Base-by-base conservation (phyloP, 2,113 vertebrate genomes). In the Serinus canaria region DNA sequence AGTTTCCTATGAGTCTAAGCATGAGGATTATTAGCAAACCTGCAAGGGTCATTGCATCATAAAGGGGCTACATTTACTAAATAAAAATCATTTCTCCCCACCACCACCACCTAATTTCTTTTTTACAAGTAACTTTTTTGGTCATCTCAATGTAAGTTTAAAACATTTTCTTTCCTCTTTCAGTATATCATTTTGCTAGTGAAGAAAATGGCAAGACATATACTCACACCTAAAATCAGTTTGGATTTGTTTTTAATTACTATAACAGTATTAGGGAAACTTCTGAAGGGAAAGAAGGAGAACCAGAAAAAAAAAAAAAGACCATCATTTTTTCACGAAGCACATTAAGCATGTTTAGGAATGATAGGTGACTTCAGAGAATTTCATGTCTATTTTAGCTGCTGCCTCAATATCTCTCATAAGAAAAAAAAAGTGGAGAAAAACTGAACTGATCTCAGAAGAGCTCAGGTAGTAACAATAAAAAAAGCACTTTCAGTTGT, bases 21-120 rank as follows among this genome's bases (percentile, higher is more conserved):
- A 92, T 7, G 47, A 89, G 21, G 15, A 78, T 60, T 70, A 75
- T 87, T 91, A 58, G 10, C 62, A 91, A 95, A 85, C 6, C 7
- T 43, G 31, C 60, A 94, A 28, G 25, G 58, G 37, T 75, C 85
- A 96, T 50, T 56, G 39, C 53, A 83, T 58, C 77, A 56, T 84
- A 87, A 94, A 88, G 82, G 25, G 76, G 43, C 47, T 64, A 80
- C 30, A 79, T 77, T 88, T 33, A 84, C 67, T 46, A 53, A 89
- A 91, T 46, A 87, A 68, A 87, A 94, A 59, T 80, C 1, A 62
- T 46, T 59, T 49, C 9, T 21, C 1, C 1, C 10, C 13, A 39
- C 1, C 1, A 0, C 15, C 4, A 18, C 3, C 8, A 15, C 8
- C 27, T 25, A 11, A 14, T 14, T 56, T 49, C 41, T 18, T 80